A percentile compares a stretch with the other conserved stretches of the same genome.
phyloP scores from a whole-genome alignment of 2,797 vertebrate genomes.

The Pseudomugil tenellus region DNA sequence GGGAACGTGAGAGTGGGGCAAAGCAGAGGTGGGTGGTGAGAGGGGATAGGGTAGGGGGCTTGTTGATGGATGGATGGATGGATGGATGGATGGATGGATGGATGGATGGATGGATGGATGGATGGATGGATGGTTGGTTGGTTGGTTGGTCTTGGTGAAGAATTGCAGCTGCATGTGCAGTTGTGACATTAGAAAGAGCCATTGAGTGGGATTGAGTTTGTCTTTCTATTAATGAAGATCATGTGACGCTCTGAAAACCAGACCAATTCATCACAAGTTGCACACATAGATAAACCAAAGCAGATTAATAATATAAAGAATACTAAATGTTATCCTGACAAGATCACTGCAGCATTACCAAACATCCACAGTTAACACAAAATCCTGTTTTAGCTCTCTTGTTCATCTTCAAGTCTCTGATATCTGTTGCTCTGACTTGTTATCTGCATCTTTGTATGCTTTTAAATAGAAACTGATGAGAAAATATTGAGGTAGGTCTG shows the following conservation, averaged over 20 bases:
- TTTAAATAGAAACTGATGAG: background rate
- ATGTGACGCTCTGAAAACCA: background rate
- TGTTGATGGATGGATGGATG: conserved; percentile 58
- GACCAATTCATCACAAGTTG: background rate
- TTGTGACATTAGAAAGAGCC: conserved; percentile 1
- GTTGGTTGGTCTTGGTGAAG: conserved; percentile 4
- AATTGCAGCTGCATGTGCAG: conserved; percentile 7
- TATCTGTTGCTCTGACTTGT: background rate
- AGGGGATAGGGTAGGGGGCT: conserved; percentile 5
- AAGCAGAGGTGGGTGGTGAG: conserved; percentile 32
- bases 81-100: conserved; percentile 12
- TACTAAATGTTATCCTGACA: no score
- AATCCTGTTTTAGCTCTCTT: no score
- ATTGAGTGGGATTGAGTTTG: background rate
- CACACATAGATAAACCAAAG: background rate
- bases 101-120: conserved; percentile 34
- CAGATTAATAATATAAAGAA: background rate
- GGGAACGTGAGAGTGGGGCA: conserved; percentile 61
- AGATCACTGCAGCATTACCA: background rate
- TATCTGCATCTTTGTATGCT: background rate
- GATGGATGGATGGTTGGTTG: background rate
- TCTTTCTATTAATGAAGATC: background rate
- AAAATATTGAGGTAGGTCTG: conserved; percentile 7
- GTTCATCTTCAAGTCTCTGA: no score
- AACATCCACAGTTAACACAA: no score